Base-by-base conservation (phyloP, 2,888 invertebrate genomes). In the Zygothrica quintamaculata region DNA sequence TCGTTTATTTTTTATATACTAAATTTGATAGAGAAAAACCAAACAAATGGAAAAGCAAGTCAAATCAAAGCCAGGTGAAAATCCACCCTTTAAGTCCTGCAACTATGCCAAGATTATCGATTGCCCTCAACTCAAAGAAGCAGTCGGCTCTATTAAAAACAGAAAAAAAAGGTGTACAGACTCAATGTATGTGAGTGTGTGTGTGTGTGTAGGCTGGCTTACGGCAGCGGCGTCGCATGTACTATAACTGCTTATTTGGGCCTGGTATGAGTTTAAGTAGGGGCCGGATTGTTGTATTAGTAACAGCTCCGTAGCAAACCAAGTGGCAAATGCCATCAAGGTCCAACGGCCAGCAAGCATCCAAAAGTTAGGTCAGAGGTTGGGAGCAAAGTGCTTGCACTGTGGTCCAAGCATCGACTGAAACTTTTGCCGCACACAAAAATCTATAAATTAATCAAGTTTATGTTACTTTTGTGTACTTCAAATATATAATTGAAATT, bases 21-120 rank as follows among this genome's bases (percentile, higher is more conserved):
- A 74, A 79, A 80, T 80, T 84, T 77, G 52, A 72, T 77, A 74
- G 44, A 26, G 61, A 78, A n/a, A 59, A 55, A 48, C 51, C 40
- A 57, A 33, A 60, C 64, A 58, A 73, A 69, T 56, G 29, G 29
- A 29, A 74, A 57, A 42, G 56, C 26, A 52, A 65, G 67, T 65
- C 55, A 46, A 72, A 61, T 78, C 59, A 65, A 50, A 48, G 42
- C 40, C 39, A 55, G 56, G 39, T 51, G 42, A 37, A 64, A 66
- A 52, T 50, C 62, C 47, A 58, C 22, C 58, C 53, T 34, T 22
- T 26, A 53, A 36, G 60, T 37, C 46, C 48, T 51, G 2, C 3
- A 5, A 22, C 3, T 22, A 36, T 47, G 34, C 57, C 36, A 62
- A 47, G 40, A 64, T 67, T 73, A 67, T 73, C 73, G 72, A 72